Percentiles rank a stretch among this genome's conserved stretches.
phyloP scores from a whole-genome alignment of 1,140 invertebrate genomes.

The Zaprionus inermis region DNA sequence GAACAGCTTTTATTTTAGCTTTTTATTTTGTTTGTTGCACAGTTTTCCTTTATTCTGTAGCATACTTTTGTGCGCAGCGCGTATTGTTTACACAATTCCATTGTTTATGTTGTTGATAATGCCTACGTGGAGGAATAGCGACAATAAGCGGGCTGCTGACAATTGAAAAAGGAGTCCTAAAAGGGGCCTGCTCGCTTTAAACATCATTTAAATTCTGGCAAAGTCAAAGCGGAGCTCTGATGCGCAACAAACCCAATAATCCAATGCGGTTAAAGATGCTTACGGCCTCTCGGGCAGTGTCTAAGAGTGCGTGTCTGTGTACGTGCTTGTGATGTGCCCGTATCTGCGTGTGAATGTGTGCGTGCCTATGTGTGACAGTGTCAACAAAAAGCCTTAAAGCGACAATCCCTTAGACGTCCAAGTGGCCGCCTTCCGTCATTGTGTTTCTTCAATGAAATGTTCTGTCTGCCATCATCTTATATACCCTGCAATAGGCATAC shows the following conservation, averaged over 20 bases:
- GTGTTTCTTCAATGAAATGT: constrained; percentile 12
- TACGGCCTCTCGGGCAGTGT: constrained; percentile 9
- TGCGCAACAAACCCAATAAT: constrained; percentile 58
- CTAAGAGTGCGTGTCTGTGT: constrained; percentile 7
- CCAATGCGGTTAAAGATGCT: constrained; percentile 58
- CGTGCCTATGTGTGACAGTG: constrained; percentile 28
- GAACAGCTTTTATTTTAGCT: constrained; percentile 7
- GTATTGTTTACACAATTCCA: constrained; percentile 61
- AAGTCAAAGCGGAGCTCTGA: constrained; percentile 59
- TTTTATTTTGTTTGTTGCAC: constrained; percentile 34
- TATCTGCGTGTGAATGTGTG: constrained; percentile 26
- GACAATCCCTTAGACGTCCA: constrained; percentile 33
- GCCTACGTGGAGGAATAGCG: constrained; percentile 19
- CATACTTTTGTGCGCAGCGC: constrained; percentile 49
- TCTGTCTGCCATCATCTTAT: neutral
- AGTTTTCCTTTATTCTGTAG: constrained; percentile 20
- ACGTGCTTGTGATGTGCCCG: neutral
- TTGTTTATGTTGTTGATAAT: constrained; percentile 61
- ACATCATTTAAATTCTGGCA: constrained; percentile 57
- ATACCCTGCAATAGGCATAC: constrained; percentile 4
- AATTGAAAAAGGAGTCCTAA: constrained; percentile 24
- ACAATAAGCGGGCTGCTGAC: constrained; percentile 29
- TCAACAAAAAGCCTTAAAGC: constrained; percentile 54
- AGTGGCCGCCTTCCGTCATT: constrained; percentile 30
- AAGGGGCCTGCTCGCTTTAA: constrained; percentile 23